A percentile compares a stretch with the other conserved stretches of the same genome.
Conservation (phyloP, 2,113 vertebrate genomes). For the Amphiprion ocellaris region DNA sequence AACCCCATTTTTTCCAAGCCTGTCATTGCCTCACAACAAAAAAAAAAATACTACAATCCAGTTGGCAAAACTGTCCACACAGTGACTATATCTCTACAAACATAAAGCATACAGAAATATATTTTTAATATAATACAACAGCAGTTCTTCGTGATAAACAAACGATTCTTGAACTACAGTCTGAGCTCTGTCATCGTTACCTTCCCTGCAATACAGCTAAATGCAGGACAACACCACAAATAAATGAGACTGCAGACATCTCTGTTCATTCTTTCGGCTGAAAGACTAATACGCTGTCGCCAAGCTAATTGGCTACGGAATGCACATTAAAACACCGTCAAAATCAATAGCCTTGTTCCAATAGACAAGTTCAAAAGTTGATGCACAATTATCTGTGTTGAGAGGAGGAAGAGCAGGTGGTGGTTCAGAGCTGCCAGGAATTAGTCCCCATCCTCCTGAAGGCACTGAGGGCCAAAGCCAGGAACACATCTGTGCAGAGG, state of each 20-base stretch:
- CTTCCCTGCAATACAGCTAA: background rate
- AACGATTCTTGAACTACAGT: background rate
- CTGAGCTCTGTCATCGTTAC: background rate
- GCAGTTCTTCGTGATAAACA: background rate
- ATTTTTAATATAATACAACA: background rate
- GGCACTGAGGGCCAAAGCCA: conserved; percentile 26
- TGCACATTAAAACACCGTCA: conserved; percentile 42
- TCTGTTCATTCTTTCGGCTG: background rate
- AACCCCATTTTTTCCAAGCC: too few species aligned
- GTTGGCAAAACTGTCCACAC: too few species aligned
- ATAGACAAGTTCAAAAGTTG: conserved; percentile 54
- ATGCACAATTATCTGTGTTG: conserved; percentile 19
- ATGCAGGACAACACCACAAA: background rate
- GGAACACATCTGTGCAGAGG: conserved; percentile 39
- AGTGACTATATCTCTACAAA: too few species aligned
- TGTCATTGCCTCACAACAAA: too few species aligned
- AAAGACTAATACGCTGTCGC: conserved; percentile 7
- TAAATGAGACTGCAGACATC: conserved; percentile 6
- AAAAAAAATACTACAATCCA: too few species aligned
- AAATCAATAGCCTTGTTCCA: conserved; percentile 36
- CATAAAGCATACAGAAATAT: too few species aligned
- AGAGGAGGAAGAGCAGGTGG: conserved; percentile 54
- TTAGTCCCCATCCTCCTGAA: conserved; percentile 34
- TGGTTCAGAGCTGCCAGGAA: conserved; percentile 56
- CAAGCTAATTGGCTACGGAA: conserved; percentile 14